phyloP scores from a whole-genome alignment of 2,888 invertebrate species.

The Drosophila anomalata region DNA sequence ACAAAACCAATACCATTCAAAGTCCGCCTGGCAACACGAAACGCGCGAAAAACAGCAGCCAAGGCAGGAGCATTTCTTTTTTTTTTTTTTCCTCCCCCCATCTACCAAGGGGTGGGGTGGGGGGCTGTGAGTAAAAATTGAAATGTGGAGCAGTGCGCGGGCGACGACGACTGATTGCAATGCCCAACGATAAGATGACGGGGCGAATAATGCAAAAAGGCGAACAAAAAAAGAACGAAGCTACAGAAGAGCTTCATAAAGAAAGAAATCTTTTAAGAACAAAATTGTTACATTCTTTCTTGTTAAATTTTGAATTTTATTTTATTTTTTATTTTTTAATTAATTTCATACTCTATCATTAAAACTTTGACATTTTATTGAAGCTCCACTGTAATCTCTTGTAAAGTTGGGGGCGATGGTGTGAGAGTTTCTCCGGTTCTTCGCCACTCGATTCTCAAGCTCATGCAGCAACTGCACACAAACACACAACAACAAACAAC shows the following conservation, averaged over 20 bases:
- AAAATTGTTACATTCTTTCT: not conserved
- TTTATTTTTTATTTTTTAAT: not conserved
- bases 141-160: constrained; percentile 11
- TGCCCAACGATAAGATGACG: constrained; percentile 66
- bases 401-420: not conserved
- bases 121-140: constrained; percentile 17
- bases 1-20: constrained; percentile 19
- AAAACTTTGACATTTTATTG: not conserved
- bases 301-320: not conserved
- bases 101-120: not conserved
- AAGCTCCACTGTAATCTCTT: not conserved
- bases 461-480: constrained; percentile 8
- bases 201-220: constrained; percentile 43
- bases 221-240: constrained; percentile 7
- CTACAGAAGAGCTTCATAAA: constrained; percentile 14
- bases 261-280: not conserved
- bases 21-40: constrained; percentile 59
- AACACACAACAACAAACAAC: not conserved
- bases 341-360: not conserved
- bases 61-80: constrained; percentile 21
- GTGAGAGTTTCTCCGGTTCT: not conserved
- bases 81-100: not conserved
- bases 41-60: constrained; percentile 37
- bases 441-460: not conserved
- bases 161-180: constrained; percentile 63